Evolutionary conservation across 2,888 invertebrate genomes (phyloP).

Genomic region (Amphiduros pacificus): DNA sequence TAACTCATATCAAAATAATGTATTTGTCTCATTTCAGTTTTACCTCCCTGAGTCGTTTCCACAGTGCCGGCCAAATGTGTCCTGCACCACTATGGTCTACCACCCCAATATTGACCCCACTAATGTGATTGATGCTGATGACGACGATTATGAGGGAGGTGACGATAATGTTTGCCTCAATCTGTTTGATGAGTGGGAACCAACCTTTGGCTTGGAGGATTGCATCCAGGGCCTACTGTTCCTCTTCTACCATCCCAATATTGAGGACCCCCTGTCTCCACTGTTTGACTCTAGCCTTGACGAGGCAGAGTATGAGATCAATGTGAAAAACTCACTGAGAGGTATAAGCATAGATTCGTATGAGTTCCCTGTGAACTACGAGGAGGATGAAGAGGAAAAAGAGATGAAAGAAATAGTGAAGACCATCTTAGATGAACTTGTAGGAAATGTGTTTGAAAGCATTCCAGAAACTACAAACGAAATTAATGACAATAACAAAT

Average conservation of each 20-base stretch:
- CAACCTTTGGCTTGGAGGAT: constrained; percentile 37
- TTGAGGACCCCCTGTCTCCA: constrained; percentile 40
- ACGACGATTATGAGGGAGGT: too few species aligned
- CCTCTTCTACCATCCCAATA: constrained; percentile 44
- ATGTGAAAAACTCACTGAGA: neutral
- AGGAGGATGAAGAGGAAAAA: neutral
- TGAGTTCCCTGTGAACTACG: too few species aligned
- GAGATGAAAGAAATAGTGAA: neutral
- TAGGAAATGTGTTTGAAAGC: neutral
- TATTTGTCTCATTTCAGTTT: neutral
- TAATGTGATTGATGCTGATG: too few species aligned
- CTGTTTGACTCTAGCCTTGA: constrained; percentile 26
- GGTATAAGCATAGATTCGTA: too few species aligned
- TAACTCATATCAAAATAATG: neutral
- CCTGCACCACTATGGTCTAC: constrained; percentile 65
- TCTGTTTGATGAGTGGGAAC: constrained; percentile 43
- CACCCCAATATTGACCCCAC: constrained; percentile 81
- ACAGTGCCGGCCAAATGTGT: neutral
- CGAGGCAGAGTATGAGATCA: constrained; percentile 8
- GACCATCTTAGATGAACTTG: neutral
- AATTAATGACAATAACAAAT: too few species aligned
- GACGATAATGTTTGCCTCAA: constrained; percentile 42
- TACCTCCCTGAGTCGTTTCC: neutral
- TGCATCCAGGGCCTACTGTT: constrained; percentile 44
- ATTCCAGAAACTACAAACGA: neutral